These are phyloP conservation scores for Drosophila anomalata DNA, from an alignment of 2,888 invertebrate species.

Conservation along the genomic window DNA sequence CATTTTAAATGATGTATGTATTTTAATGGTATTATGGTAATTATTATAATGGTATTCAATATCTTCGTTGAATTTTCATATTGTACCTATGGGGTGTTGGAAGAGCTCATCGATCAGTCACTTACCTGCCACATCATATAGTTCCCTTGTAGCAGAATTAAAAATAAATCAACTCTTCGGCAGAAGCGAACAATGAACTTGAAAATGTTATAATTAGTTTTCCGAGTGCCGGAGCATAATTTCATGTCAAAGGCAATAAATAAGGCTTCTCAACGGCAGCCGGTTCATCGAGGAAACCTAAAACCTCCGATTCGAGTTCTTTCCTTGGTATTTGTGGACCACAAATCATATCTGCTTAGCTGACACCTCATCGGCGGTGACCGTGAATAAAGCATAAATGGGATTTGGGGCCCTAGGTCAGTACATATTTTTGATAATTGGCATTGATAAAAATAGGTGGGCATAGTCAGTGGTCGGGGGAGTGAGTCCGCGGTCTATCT, in stretches of 20 bases:
- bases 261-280: conserved; percentile 30
- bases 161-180: conserved; percentile 54
- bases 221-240: conserved; percentile 31
- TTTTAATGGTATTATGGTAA: no score
- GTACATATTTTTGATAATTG: conserved; percentile 50
- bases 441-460: conserved; percentile 47
- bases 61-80: no score
- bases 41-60: no score
- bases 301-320: conserved; percentile 12
- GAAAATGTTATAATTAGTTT: conserved; percentile 49
- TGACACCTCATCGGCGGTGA: conserved; percentile 50
- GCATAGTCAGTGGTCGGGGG: conserved; percentile 14
- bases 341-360: conserved; percentile 42
- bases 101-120: neutral
- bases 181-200: conserved; percentile 66
- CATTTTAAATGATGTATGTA: neutral
- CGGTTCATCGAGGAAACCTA: conserved; percentile 27
- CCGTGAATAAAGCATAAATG: conserved; percentile 61
- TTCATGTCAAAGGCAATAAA: conserved; percentile 28
- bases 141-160: neutral
- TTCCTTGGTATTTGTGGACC: conserved; percentile 27
- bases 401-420: conserved; percentile 31
- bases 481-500: conserved; percentile 24
- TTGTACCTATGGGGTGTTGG: no score
- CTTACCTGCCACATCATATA: neutral